Percentiles rank a stretch among this genome's conserved stretches.
phyloP scores from a whole-genome alignment of 1,140 invertebrate species.

The Muscidifurax raptorellus region DNA sequence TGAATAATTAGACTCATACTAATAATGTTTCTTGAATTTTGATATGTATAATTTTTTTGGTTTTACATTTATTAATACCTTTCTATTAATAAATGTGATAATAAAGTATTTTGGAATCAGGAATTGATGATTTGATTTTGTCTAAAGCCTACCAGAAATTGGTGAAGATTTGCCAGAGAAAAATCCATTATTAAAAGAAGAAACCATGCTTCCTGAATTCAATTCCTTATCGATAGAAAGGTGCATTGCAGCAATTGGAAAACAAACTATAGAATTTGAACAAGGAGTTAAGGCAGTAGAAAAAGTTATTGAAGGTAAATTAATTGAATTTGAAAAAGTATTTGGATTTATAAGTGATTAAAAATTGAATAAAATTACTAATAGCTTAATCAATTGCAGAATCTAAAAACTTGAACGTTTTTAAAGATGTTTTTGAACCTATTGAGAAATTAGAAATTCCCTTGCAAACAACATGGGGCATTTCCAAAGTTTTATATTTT shows the following conservation, averaged over 20 bases:
- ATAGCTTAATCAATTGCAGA: constrained; percentile 52
- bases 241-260: constrained; percentile 87
- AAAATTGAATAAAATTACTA: constrained; percentile 30
- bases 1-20: not conserved
- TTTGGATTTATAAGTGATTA: constrained; percentile 30
- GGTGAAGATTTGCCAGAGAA: constrained; percentile 86
- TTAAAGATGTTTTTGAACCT: constrained; percentile 85
- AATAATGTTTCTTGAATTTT: not conserved
- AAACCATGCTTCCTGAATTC: constrained; percentile 85
- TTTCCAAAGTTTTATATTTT: constrained; percentile 88
- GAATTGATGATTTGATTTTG: not conserved
- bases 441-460: constrained; percentile 84
- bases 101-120: not conserved
- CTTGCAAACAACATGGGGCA: constrained; percentile 90
- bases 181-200: constrained; percentile 84
- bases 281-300: constrained; percentile 82
- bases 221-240: constrained; percentile 87
- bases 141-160: constrained; percentile 90
- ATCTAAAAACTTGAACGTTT: constrained; percentile 78
- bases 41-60: not conserved
- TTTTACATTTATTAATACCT: not conserved
- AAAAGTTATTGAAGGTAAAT: constrained; percentile 71
- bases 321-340: constrained; percentile 62
- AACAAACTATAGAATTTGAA: constrained; percentile 89
- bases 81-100: not conserved